Evolutionary conservation across 2,113 vertebrate species (phyloP), one percentile per base, ranked within the genome.

Genomic region (Pardalotus punctatus): DNA sequence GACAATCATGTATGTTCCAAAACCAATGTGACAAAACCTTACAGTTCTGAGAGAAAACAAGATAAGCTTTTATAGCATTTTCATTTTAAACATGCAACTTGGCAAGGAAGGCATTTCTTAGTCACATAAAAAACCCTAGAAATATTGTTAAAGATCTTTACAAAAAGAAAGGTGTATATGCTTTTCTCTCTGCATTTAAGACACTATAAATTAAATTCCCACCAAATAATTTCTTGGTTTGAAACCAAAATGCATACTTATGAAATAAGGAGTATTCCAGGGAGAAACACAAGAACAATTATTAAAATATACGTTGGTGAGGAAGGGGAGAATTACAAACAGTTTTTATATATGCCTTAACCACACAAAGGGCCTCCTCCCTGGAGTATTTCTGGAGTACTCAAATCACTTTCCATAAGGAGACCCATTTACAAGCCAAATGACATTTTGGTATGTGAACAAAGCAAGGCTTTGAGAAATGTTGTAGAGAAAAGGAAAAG

Each of bases 391-490:
- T 86, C 10, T 74, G 72, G 24, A 95, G 56, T 27, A 60, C 31
- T 74, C 28, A 40, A 81, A 86, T 74, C 86, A 64, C 53, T 82
- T 91, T 64, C 74, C 92, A 90, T 38, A 85, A 87, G 94, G 53
- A 82, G 53, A 74, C 38, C 65, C 58, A 93, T 76, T 85, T 76
- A 94, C 87, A 88, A 93, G 51, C 76, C 88, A 94, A 94, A 86
- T 20, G 57, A 85, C 4, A 0, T 72, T 88, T 58, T 70, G 50
- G 60, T 83, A 45, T 9, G 40, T 3, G 64, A 93, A 94, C 78
- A 92, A 64, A 77, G 69, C 20, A 64, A 74, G 43, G 51, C 61
- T 96, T 81, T 88, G 43, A 93, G 64, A 88, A 93, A 80, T 9
- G 16, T 2, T 77, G 25, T 3, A 51, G 12, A 72, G 28, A 74